Evolutionary conservation across 1,140 invertebrate genomes (phyloP), one percentile per base, ranked within the genome.

Genomic region (Nylanderia fulva): DNA sequence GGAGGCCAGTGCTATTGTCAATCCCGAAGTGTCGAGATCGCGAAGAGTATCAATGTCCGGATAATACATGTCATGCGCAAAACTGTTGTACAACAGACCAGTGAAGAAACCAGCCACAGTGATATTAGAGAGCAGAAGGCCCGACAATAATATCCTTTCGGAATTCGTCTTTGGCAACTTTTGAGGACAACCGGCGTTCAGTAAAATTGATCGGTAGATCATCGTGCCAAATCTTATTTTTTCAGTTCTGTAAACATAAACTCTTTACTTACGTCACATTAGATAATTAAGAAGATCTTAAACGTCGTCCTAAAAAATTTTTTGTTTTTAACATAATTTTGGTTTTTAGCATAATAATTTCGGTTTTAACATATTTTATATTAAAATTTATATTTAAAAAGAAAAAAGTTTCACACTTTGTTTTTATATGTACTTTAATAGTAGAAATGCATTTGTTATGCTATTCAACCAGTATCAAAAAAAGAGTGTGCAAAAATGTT

Each of bases 31-130:
- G 29, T 94, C 94, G 24, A 95, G 66, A 29, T 94, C 91, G 24
- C 90, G 66, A 3, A 95, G 71, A 11, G 80, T 94, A 18, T 93
- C 64, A 18, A 95, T 94, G n/a, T 94, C 91, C 15, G 86, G 88
- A 36, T 93, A 93, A 86, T 93, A 94, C 45, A 90, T 88, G 27
- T 92, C 84, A 54, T 90, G 60, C 42, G 92, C 88, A 45, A 95
- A 83, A 82, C 91, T 89, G 3, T 90, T 90, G 36, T 93, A 91
- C 13, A 93, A 77, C 4, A 87, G 86, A 24, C 91, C 91, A 52
- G 89, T 88, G 29, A 89, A 93, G 72, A 88, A 85, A 0, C 92
- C 91, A 8, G 86, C 86, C 27, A 94, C 56, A 11, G 94, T 92
- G 0, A 95, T 45, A 21, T 92, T 93, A 21, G 93, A 90, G 7